Percentiles rank a stretch among this genome's conserved stretches.
Conservation (phyloP, 2,888 invertebrate genomes). For the Cylloceria caligata region DNA sequence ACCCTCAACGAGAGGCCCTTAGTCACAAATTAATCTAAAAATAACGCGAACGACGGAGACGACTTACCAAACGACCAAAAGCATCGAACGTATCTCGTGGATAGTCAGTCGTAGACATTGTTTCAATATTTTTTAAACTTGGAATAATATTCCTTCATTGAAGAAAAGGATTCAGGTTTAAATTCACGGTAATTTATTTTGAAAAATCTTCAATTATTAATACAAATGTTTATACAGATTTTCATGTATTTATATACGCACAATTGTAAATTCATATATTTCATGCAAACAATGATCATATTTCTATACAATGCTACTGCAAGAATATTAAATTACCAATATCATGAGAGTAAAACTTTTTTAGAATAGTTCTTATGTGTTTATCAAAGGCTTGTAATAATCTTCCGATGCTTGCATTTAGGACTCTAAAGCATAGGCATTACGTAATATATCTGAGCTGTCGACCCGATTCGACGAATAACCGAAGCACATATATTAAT, state of each 20-base stretch:
- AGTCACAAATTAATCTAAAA: conserved; percentile 83
- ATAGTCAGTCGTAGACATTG: conserved; percentile 20
- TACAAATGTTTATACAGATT: neutral
- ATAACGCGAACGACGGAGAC: conserved; percentile 76
- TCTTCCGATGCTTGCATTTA: neutral
- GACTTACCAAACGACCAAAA: conserved; percentile 74
- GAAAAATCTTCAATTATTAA: neutral
- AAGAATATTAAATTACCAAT: neutral
- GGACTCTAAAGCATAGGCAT: neutral
- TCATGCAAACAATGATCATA: neutral
- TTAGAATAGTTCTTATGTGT: neutral
- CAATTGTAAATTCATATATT: no score
- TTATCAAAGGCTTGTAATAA: neutral
- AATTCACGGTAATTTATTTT: no score
- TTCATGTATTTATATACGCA: no score
- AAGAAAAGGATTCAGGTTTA: neutral
- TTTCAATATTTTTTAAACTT: neutral
- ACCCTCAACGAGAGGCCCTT: conserved; percentile 79
- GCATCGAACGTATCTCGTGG: conserved; percentile 64
- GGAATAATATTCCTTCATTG: neutral
- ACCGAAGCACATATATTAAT: conserved; percentile 55
- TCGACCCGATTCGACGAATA: conserved; percentile 58
- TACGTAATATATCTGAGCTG: conserved; percentile 6
- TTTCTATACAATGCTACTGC: conserved; percentile 9
- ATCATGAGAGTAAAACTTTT: neutral